phyloP scores from a whole-genome alignment of 2,888 invertebrate species.

The Drosophila macrospina region DNA sequence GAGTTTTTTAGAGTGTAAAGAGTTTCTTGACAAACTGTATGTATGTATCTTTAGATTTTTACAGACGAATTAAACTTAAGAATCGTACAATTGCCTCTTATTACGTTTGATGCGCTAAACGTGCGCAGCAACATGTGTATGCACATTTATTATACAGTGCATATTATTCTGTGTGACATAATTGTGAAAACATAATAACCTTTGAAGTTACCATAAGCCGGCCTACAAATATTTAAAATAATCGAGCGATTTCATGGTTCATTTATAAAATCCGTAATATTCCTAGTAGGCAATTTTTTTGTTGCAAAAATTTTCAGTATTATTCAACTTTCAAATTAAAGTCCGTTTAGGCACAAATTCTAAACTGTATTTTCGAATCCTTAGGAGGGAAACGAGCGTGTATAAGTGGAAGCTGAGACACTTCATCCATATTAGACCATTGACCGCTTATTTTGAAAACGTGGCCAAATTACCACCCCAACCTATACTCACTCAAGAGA shows the following conservation, averaged over 20 bases:
- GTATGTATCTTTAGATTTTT: too few relatives aligned
- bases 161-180: too few relatives aligned
- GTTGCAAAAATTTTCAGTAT: background rate
- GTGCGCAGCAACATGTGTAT: too few relatives aligned
- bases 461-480: slow-evolving; percentile 8
- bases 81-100: too few relatives aligned
- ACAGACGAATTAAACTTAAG: too few relatives aligned
- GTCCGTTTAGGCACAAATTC: slow-evolving; percentile 26
- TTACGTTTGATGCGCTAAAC: too few relatives aligned
- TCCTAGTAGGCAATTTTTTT: background rate
- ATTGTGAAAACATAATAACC: too few relatives aligned
- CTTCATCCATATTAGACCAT: slow-evolving; percentile 2
- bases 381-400: background rate
- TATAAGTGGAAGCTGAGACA: background rate
- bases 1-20: too few relatives aligned
- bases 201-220: too few relatives aligned
- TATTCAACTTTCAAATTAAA: slow-evolving; percentile 23
- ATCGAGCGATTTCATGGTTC: too few relatives aligned
- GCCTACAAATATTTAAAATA: background rate
- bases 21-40: too few relatives aligned
- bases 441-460: slow-evolving; percentile 12
- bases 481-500: background rate
- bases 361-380: slow-evolving; percentile 1
- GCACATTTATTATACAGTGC: too few relatives aligned
- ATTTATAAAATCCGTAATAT: background rate